phyloP scores from a whole-genome alignment of 2,797 vertebrate species.

The Platalea minor region DNA sequence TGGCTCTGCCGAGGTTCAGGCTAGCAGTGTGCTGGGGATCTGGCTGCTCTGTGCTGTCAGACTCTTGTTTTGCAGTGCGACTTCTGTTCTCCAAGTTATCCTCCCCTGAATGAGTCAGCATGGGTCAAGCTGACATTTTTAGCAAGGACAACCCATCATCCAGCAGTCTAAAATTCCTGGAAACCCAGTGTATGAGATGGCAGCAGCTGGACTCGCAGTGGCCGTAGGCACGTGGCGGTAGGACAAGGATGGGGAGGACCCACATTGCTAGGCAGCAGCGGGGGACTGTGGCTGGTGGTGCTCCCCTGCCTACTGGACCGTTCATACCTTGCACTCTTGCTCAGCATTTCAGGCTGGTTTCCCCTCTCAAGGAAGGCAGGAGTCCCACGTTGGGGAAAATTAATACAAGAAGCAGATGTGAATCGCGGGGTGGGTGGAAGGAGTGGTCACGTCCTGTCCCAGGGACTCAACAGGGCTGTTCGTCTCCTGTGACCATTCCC shows the following conservation, averaged over 20 bases:
- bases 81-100: neutral
- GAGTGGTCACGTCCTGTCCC: neutral
- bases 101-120: neutral
- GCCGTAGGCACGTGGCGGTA: rapidly evolving
- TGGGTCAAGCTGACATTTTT: neutral
- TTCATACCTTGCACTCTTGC: neutral
- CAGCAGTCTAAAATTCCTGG: neutral
- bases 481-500: neutral
- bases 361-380: neutral
- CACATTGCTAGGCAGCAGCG: neutral
- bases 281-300: neutral
- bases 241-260: neutral
- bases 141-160: neutral
- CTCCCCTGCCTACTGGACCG: neutral
- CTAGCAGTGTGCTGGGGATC: neutral
- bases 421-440: neutral
- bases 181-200: neutral
- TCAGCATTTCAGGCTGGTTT: neutral
- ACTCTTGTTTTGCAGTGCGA: neutral
- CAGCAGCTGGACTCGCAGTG: neutral
- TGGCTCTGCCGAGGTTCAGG: neutral
- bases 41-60: neutral
- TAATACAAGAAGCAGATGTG: neutral
- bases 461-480: neutral
- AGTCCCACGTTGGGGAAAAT: neutral